phyloP scores from a whole-genome alignment of 1,140 invertebrate species.

The Oryzaephilus surinamensis region DNA sequence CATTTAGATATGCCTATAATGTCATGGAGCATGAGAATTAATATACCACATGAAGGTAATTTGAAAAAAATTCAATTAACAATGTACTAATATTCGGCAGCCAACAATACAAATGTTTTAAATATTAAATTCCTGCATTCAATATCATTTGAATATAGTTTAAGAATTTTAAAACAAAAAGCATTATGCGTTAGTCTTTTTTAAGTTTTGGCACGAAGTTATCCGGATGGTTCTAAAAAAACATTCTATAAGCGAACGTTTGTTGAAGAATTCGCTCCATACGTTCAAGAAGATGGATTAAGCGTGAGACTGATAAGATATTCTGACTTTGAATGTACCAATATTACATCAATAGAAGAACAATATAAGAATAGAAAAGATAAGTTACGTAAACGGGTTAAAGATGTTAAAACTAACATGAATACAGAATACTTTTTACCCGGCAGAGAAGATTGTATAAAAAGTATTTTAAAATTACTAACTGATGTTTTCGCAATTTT shows the following conservation, averaged over 20 bases:
- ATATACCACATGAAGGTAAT: conserved; percentile 53
- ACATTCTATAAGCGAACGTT: conserved; percentile 64
- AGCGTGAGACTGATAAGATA: conserved; percentile 57
- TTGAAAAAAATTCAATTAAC: too few relatives aligned
- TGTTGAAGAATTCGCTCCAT: conserved; percentile 67
- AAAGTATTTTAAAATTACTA: conserved; percentile 44
- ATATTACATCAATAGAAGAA: conserved; percentile 47
- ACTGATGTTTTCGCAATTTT: too few relatives aligned
- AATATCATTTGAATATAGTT: too few relatives aligned
- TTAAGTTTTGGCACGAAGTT: conserved; percentile 61
- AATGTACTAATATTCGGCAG: too few relatives aligned
- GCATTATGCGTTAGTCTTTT: conserved; percentile 20
- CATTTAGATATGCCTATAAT: conserved; percentile 65
- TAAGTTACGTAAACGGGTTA: conserved; percentile 47
- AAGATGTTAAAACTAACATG: conserved; percentile 44
- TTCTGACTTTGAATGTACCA: conserved; percentile 54
- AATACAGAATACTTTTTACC: conserved; percentile 55
- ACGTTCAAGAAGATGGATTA: conserved; percentile 59
- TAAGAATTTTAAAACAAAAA: too few relatives aligned
- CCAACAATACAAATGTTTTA: neutral
- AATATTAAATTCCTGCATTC: conserved; percentile 2
- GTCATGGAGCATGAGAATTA: conserved; percentile 65
- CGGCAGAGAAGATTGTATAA: conserved; percentile 57
- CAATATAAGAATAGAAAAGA: conserved; percentile 61
- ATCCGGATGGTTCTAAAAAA: conserved; percentile 59